These are phyloP conservation scores for Mamestra brassicae DNA, from an alignment of 2,888 invertebrate genomes.

Conservation along the genomic window DNA sequence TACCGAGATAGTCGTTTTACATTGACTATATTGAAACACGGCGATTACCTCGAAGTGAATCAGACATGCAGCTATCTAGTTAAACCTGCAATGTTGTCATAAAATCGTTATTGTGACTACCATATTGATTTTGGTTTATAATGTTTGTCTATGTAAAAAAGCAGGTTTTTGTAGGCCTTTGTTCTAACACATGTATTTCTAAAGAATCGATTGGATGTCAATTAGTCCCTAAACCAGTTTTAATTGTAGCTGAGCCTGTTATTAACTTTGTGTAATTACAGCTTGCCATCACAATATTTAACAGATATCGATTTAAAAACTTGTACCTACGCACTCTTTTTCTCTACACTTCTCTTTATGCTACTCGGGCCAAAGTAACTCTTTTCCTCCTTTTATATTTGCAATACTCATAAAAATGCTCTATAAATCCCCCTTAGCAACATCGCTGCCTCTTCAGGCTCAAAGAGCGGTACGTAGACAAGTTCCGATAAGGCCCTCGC, in stretches of 20 bases:
- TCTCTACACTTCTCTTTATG: background rate
- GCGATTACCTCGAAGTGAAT: slow-evolving; percentile 24
- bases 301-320: slow-evolving; percentile 3
- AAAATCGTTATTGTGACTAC: background rate
- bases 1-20: slow-evolving; percentile 36
- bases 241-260: slow-evolving; percentile 6
- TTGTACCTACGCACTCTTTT: background rate
- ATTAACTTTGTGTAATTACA: slow-evolving; percentile 5
- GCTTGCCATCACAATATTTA: background rate
- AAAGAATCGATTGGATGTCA: slow-evolving; percentile 3
- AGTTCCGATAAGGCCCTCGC: slow-evolving; percentile 57
- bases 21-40: slow-evolving; percentile 28
- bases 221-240: slow-evolving; percentile 12
- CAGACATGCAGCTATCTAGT: slow-evolving; percentile 23
- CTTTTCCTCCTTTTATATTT: slow-evolving; percentile 12
- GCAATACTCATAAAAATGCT: slow-evolving; percentile 16
- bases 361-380: background rate
- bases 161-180: background rate
- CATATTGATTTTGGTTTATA: slow-evolving; percentile 3
- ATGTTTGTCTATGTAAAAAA: background rate
- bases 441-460: slow-evolving; percentile 36
- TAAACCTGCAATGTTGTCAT: slow-evolving; percentile 10
- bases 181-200: background rate
- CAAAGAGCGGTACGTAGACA: slow-evolving; percentile 59
- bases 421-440: slow-evolving; percentile 25